Evolutionary conservation across 2,113 vertebrate species (phyloP).

Genomic region (Salvelinus namaycush): DNA sequence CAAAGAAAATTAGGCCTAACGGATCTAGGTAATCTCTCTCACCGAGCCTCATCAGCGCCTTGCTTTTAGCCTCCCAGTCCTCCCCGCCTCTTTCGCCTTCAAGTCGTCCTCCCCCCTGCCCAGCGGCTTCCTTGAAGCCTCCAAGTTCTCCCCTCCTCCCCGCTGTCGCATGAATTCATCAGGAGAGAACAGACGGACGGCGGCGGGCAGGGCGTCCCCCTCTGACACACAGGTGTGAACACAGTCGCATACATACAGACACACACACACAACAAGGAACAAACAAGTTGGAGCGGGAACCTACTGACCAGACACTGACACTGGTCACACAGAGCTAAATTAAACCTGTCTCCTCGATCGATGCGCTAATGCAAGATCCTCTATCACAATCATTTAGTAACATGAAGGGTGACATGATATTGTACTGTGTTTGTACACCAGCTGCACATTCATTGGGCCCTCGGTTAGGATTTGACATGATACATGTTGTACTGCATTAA

Average conservation of each 20-base stretch:
- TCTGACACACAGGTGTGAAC: background rate
- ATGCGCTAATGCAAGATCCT: conserved; percentile 43
- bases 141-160: background rate
- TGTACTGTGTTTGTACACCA: conserved; percentile 12
- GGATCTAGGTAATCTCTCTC: conserved; percentile 70
- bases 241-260: conserved; percentile 7
- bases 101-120: conserved; percentile 38
- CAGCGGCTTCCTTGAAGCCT: background rate
- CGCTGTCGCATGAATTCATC: background rate
- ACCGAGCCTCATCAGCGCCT: conserved; percentile 38
- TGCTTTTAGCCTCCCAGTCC: conserved; percentile 34
- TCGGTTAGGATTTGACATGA: conserved; percentile 11
- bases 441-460: background rate
- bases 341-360: background rate
- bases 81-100: conserved; percentile 32
- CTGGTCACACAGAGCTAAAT: background rate
- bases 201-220: background rate
- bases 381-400: conserved; percentile 26
- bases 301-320: no score
- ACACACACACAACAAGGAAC: no score
- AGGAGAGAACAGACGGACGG: background rate
- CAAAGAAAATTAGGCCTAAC: conserved; percentile 24
- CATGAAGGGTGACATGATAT: conserved; percentile 52
- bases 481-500: background rate
- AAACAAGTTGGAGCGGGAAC: no score